Evolutionary conservation across 2,888 invertebrate genomes (phyloP).

Genomic region (Eupithecia subfuscata): DNA sequence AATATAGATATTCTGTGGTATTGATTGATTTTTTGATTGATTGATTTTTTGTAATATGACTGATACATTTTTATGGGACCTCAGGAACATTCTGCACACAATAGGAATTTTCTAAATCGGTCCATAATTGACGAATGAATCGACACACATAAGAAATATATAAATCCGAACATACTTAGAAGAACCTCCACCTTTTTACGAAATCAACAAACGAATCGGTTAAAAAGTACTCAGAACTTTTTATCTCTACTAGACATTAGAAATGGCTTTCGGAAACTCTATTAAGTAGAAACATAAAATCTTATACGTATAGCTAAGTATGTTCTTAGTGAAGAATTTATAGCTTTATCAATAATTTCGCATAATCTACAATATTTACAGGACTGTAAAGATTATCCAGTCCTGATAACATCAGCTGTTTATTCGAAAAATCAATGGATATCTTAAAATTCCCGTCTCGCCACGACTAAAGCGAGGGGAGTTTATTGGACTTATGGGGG

Average conservation of each 20-base stretch:
- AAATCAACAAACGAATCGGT: too few relatives aligned
- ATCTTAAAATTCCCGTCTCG: conserved; percentile 62
- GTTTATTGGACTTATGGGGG: conserved; percentile 40
- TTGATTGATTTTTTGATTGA: too few relatives aligned
- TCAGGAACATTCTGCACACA: too few relatives aligned
- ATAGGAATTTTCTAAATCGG: too few relatives aligned
- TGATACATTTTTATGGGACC: too few relatives aligned
- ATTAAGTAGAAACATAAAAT: background rate
- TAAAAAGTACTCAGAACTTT: background rate
- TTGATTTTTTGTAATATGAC: too few relatives aligned
- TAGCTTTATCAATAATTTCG: conserved; percentile 1
- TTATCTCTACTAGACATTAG: background rate
- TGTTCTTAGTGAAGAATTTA: background rate
- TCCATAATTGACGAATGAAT: too few relatives aligned
- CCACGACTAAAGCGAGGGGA: conserved; percentile 55
- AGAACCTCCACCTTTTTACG: too few relatives aligned
- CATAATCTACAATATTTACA: background rate
- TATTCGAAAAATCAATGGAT: conserved; percentile 58
- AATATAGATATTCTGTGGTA: too few relatives aligned
- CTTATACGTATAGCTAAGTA: background rate
- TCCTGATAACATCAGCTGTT: conserved; percentile 21
- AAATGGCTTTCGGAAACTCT: background rate
- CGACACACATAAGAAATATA: too few relatives aligned
- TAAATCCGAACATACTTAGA: too few relatives aligned
- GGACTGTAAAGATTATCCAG: conserved; percentile 9